A percentile compares a stretch with the other conserved stretches of the same genome.
phyloP scores from a whole-genome alignment of 2,888 invertebrate species.

The Oxystoma pomonae region DNA sequence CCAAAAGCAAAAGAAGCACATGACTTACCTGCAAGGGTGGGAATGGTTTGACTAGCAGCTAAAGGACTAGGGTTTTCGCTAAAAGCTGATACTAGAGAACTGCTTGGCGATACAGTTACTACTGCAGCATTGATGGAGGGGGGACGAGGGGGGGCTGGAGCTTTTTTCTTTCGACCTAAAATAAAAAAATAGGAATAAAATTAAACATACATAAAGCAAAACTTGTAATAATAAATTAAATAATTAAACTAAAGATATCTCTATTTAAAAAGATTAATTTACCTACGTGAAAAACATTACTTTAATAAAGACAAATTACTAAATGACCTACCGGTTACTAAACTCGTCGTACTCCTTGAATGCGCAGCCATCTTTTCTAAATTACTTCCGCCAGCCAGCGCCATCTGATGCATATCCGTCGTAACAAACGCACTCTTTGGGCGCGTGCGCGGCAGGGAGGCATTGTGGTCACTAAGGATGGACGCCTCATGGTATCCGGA shows the following conservation, averaged over 20 bases:
- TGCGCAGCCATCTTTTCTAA: constrained; percentile 42
- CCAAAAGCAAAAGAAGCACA: background rate
- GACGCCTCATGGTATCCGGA: constrained; percentile 70
- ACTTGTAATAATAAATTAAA: too few species aligned
- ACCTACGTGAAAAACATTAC: too few species aligned
- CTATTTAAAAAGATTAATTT: too few species aligned
- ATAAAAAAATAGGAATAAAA: constrained; percentile 27
- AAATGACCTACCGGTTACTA: constrained; percentile 39
- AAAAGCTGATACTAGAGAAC: constrained; percentile 33
- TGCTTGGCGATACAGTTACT: constrained; percentile 36
- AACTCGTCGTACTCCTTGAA: constrained; percentile 46
- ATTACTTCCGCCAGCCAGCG: constrained; percentile 31
- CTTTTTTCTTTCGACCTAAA: constrained; percentile 55
- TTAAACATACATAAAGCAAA: too few species aligned
- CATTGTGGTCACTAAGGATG: constrained; percentile 56
- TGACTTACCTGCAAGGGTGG: constrained; percentile 18
- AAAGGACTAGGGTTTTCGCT: constrained; percentile 43
- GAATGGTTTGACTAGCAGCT: constrained; percentile 44
- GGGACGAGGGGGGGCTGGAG: constrained; percentile 51
- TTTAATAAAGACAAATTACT: constrained; percentile 1
- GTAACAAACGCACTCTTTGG: constrained; percentile 39
- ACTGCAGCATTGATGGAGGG: constrained; percentile 33
- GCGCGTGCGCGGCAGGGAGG: constrained; percentile 41
- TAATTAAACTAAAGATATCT: too few species aligned
- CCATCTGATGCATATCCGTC: constrained; percentile 3